Evolutionary conservation across 2,113 vertebrate genomes (phyloP).

Genomic region (Thymallus thymallus): DNA sequence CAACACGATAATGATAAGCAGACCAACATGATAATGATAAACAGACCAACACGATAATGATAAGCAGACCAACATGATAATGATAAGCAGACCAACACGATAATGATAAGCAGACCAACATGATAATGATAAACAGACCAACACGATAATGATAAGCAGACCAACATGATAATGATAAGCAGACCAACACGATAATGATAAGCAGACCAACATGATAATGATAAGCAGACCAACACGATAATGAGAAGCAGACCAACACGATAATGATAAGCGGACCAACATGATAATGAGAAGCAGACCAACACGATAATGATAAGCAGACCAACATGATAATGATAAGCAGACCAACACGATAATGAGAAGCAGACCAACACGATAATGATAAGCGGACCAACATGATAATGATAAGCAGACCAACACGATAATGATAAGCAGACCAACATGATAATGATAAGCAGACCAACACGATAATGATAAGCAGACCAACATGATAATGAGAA

Average conservation of each 20-base stretch:
- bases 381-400: too few relatives aligned
- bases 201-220: neutral
- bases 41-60: conserved; percentile 20
- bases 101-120: conserved; percentile 13
- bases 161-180: conserved; percentile 11
- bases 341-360: conserved; percentile 20
- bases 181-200: conserved; percentile 14
- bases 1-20: conserved; percentile 21
- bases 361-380: conserved; percentile 5
- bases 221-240: too few relatives aligned
- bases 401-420: conserved; percentile 13
- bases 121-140: too few relatives aligned
- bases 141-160: conserved; percentile 21
- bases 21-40: too few relatives aligned
- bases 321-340: too few relatives aligned
- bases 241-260: conserved; percentile 11
- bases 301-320: conserved; percentile 17
- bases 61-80: conserved; percentile 9
- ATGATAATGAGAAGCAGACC: conserved; percentile 18
- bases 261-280: too few relatives aligned
- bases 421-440: conserved; percentile 17
- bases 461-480: conserved; percentile 16
- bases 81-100: conserved; percentile 13
- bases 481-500: conserved; percentile 17
- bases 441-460: conserved; percentile 15